Percentiles rank a stretch among this genome's conserved stretches.
phyloP scores from a whole-genome alignment of 2,113 vertebrate genomes.

The Ptilorrhoa leucosticta region DNA sequence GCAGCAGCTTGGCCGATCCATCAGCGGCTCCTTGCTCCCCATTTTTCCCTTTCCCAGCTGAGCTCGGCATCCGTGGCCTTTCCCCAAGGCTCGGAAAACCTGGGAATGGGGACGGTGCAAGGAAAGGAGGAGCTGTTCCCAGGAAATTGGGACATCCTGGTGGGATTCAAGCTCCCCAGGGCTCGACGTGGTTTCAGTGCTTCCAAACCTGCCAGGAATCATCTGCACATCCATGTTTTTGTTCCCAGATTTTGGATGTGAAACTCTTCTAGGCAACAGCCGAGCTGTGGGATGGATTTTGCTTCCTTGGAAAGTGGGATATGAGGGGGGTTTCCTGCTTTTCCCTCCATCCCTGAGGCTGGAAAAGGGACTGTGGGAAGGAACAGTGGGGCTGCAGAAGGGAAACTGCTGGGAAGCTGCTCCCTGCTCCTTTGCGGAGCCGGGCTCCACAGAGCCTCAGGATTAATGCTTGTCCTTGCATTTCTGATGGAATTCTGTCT shows the following conservation, averaged over 20 bases:
- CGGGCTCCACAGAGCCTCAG: fast-evolving
- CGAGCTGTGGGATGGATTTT: background rate
- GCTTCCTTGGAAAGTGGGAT: background rate
- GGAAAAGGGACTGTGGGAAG: background rate
- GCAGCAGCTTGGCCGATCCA: background rate
- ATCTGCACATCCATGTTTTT: background rate
- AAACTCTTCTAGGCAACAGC: fast-evolving
- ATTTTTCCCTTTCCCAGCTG: background rate
- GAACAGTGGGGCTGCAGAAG: fast-evolving
- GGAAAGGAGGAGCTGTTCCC: background rate
- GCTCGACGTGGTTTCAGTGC: background rate
- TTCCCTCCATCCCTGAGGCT: background rate
- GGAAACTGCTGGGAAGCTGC: background rate
- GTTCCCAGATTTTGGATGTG: background rate
- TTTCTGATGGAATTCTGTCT: background rate
- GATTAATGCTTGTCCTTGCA: background rate
- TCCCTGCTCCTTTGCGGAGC: background rate
- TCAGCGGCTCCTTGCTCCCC: slow-evolving; percentile 34
- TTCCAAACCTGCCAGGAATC: background rate
- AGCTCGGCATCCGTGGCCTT: background rate
- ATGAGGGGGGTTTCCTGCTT: fast-evolving
- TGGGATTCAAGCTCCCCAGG: background rate
- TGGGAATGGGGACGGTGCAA: background rate
- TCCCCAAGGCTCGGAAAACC: background rate
- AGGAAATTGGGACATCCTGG: background rate